Conservation (phyloP, 2,888 invertebrate genomes). For the Drosophila anceps region DNA sequence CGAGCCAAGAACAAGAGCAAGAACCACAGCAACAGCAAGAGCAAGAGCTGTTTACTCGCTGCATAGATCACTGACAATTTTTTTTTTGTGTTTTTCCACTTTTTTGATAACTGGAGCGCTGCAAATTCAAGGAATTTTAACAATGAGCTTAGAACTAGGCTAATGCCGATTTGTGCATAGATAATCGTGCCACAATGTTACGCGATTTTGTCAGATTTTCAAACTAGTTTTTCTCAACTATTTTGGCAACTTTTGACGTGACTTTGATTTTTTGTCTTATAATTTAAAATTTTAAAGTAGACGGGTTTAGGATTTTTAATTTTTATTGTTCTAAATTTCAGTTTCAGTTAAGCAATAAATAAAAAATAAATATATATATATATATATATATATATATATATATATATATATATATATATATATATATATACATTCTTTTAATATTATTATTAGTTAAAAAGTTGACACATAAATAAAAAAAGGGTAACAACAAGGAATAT, state of each 20-base stretch:
- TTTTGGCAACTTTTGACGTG: not conserved
- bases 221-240: not conserved
- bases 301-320: too few species aligned
- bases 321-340: too few species aligned
- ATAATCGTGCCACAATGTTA: slow-evolving; percentile 20
- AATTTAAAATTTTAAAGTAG: too few species aligned
- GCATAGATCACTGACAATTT: slow-evolving; percentile 31
- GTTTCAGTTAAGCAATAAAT: too few species aligned
- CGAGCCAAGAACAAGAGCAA: slow-evolving; percentile 23
- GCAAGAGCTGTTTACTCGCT: slow-evolving; percentile 24
- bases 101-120: slow-evolving; percentile 14
- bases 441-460: too few species aligned
- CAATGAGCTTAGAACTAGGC: slow-evolving; percentile 1
- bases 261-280: too few species aligned
- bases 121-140: slow-evolving; percentile 24
- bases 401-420: too few species aligned
- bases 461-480: too few species aligned
- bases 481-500: too few species aligned
- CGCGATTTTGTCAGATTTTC: slow-evolving; percentile 1
- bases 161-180: slow-evolving; percentile 16
- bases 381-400: too few species aligned
- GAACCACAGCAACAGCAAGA: not conserved
- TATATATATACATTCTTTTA: too few species aligned
- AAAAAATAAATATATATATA: too few species aligned
- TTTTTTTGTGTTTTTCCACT: not conserved